Percentiles rank a stretch among this genome's conserved stretches.
Evolutionary conservation across 64 coral and sea anemone genomes (phyloP).

Genomic region (Anthopleura sola): DNA sequence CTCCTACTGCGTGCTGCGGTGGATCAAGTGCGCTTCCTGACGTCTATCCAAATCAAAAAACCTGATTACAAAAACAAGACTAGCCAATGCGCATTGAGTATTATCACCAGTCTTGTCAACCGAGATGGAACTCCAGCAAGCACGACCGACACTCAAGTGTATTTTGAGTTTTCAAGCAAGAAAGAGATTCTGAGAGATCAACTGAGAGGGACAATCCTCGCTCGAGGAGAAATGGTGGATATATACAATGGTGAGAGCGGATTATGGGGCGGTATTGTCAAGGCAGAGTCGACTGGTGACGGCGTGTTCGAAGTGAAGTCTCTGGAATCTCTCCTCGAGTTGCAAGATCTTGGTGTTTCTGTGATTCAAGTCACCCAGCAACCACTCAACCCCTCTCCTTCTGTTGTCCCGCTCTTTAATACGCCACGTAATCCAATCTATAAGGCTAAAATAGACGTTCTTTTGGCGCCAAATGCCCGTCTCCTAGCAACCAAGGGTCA

Average conservation of each 20-base stretch:
- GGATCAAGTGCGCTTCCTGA: conserved; percentile 40
- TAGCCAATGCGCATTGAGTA: conserved; percentile 27
- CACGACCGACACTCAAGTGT: conserved; percentile 24
- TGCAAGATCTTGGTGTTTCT: conserved; percentile 26
- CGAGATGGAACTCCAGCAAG: neutral
- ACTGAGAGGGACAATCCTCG: conserved; percentile 20
- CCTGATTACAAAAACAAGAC: conserved; percentile 47
- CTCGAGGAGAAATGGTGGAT: conserved; percentile 21
- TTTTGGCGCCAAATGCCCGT: conserved; percentile 16
- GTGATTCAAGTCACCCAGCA: conserved; percentile 49
- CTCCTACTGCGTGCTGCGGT: conserved; percentile 45
- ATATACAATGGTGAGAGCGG: conserved; percentile 42
- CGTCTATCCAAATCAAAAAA: conserved; percentile 10
- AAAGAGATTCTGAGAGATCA: conserved; percentile 1
- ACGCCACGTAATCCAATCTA: conserved; percentile 4
- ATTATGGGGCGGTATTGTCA: conserved; percentile 47
- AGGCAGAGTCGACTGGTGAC: conserved; percentile 4
- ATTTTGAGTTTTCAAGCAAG: conserved; percentile 47
- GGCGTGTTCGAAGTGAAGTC: conserved; percentile 7
- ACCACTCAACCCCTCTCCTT: neutral
- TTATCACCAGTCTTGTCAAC: conserved; percentile 19
- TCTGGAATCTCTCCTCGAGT: conserved; percentile 28
- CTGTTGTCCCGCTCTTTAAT: conserved; percentile 31
- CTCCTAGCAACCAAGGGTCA: conserved; percentile 24
- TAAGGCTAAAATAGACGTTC: neutral